A percentile compares a stretch with the other conserved stretches of the same genome.
These are phyloP conservation scores for Idaea dimidiata DNA, from an alignment of 2,888 invertebrate genomes.

Conservation along the genomic window DNA sequence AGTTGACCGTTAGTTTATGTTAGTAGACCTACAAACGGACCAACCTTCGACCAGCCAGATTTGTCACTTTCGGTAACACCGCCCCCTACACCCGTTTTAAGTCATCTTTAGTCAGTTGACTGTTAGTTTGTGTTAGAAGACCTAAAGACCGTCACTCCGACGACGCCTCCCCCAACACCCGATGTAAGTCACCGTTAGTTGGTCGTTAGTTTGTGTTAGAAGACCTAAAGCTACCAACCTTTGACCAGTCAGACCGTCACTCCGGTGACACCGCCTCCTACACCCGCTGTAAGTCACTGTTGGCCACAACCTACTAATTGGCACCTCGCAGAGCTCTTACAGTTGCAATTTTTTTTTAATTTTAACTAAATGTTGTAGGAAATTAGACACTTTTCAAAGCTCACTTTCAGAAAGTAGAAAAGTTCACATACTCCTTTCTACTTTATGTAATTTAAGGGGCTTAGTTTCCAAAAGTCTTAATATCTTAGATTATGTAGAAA, in stretches of 20 bases:
- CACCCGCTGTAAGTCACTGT: not conserved
- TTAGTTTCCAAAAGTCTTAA: no score
- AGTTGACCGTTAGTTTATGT: conserved; percentile 52
- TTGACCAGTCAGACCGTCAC: conserved; percentile 41
- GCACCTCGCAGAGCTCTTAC: no score
- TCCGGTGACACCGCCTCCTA: not conserved
- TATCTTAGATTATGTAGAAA: no score
- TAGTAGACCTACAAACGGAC: conserved; percentile 39
- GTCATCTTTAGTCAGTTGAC: no score
- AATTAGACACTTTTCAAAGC: no score
- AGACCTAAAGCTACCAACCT: conserved; percentile 40
- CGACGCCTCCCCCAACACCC: not conserved
- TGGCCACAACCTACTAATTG: no score
- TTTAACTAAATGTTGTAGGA: no score
- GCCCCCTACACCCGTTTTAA: not conserved
- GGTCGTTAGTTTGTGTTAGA: conserved; percentile 56
- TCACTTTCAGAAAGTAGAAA: no score
- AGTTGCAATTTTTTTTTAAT: no score
- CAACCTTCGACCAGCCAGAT: conserved; percentile 49
- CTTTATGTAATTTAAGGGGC: no score
- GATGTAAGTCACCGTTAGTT: no score
- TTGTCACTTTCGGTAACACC: conserved; percentile 9
- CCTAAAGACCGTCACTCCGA: conserved; percentile 29
- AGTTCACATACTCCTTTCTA: no score
- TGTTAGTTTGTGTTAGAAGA: conserved; percentile 58